Conservation (phyloP, 2,888 invertebrate species). For the Chromoteleia sp. region DNA sequence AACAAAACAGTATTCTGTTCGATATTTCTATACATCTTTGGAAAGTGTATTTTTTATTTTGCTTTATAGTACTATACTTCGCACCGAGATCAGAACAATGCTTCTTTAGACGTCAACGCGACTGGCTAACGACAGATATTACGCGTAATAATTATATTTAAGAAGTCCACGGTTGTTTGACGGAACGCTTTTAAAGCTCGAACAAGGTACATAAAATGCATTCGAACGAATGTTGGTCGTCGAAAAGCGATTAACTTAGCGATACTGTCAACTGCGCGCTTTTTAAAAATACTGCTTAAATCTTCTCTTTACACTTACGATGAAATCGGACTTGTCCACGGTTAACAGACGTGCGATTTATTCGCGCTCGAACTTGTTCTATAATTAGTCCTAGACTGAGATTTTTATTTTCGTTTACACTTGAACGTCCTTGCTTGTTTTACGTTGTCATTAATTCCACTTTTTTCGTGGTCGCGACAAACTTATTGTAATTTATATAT, state of each 20-base stretch:
- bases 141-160: too few relatives aligned
- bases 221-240: background rate
- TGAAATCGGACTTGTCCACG: constrained; percentile 59
- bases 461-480: constrained; percentile 58
- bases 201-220: background rate
- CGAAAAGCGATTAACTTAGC: background rate
- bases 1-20: too few relatives aligned
- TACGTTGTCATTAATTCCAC: constrained; percentile 70
- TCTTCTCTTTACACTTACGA: constrained; percentile 32
- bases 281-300: constrained; percentile 49
- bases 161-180: too few relatives aligned
- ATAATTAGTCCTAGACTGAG: constrained; percentile 81
- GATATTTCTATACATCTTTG: too few relatives aligned
- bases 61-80: too few relatives aligned
- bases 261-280: constrained; percentile 25
- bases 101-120: too few relatives aligned
- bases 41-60: too few relatives aligned
- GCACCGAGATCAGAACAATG: too few relatives aligned
- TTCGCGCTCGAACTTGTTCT: constrained; percentile 78
- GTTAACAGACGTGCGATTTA: constrained; percentile 60
- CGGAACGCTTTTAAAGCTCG: background rate
- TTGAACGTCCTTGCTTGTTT: constrained; percentile 82
- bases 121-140: too few relatives aligned
- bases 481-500: constrained; percentile 64
- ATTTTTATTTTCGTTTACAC: constrained; percentile 84